Conservation (phyloP, 2,797 vertebrate species). For the Lagorchestes hirsutus region DNA sequence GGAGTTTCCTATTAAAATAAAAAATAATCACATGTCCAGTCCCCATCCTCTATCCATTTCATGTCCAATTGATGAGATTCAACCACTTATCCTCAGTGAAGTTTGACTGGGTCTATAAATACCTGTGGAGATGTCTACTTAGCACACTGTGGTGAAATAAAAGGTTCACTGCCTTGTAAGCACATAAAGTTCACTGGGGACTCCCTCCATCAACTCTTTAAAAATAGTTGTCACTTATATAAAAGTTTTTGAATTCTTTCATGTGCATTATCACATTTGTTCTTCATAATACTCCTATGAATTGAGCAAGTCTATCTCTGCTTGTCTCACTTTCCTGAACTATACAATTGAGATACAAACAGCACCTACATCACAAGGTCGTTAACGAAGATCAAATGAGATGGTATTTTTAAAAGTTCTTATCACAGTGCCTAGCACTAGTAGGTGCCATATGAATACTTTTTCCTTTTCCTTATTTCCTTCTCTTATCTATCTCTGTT, state of each 20-base stretch:
- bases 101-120: neutral
- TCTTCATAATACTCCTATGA: neutral
- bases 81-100: neutral
- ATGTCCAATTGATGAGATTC: neutral
- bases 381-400: neutral
- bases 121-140: neutral
- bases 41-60: neutral
- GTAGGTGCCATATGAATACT: neutral
- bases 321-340: neutral
- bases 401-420: neutral
- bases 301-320: neutral
- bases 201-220: neutral
- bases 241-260: neutral
- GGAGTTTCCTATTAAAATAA: neutral
- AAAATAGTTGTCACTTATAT: neutral
- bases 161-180: neutral
- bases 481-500: neutral
- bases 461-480: neutral
- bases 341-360: neutral
- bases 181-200: neutral
- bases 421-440: neutral
- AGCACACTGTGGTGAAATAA: neutral
- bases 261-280: neutral
- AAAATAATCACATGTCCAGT: neutral
- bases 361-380: neutral